Base-by-base conservation (phyloP, 2,113 vertebrate species). In the Apus apus region DNA sequence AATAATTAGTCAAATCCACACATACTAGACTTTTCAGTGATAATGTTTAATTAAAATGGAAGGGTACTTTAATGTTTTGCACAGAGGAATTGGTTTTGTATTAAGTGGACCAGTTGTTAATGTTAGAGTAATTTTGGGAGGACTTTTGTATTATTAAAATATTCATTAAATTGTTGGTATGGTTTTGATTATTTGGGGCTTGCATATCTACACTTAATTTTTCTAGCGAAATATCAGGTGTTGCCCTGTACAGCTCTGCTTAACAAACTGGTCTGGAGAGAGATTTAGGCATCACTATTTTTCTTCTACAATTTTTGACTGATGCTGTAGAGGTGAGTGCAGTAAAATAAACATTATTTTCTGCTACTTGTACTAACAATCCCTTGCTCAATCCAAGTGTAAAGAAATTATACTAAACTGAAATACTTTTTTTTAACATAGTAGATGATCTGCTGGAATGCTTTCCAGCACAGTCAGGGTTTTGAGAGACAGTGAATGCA, bases 21-120 rank as follows among this genome's bases (percentile, higher is more conserved):
- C 56, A 45, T 56, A 34, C 9, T 67, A 2, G 32, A 50, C 53
- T 78, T 89, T 68, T 68, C 64, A 66, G 1, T 81, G 18, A 64
- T 70, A 87, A 64, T 57, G 87, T 87, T 87, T 71, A 62, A 71
- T 83, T 78, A 78, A 83, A 75, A 90, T 87, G 81, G 25, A 79
- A 87, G 67, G 26, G 19, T 85, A 26, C 18, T 87, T 8, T 84
- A 14, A 70, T 43, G 60, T 93, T 95, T 89, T 92, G 64, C 48
- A 45, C 73, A 61, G 38, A 85, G 85, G 67, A 89, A 81, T 3
- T 65, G 40, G 71, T 84, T 93, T 90, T 93, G 81, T 96, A 86
- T 77, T 93, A 74, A 94, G 46, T 71, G 65, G 45, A 66, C 87
- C 36, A 45, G 70, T 87, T 96, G 86, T 95, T 95, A 85, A 74